Base-by-base conservation (phyloP, 53 echinoderm and acorn worm species). In the Echinarachnius parma region DNA sequence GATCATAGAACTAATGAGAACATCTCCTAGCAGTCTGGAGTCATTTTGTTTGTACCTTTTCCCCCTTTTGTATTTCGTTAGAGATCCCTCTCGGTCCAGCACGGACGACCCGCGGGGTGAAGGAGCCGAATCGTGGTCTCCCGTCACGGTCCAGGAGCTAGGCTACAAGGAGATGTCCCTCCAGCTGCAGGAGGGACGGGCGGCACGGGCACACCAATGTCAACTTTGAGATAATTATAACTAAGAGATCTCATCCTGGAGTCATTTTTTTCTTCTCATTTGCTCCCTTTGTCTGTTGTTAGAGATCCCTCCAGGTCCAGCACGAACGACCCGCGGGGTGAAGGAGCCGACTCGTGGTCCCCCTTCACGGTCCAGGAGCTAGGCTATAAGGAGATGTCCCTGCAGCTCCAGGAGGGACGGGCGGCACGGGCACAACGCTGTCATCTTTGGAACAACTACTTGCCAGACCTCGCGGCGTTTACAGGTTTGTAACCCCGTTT, bases 361-460 rank as follows among this genome's bases (percentile, higher is more conserved):
- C 3, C 33, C 14, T 91, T 59, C 53, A 55, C 83, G 5, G 57
- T 83, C 11, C 86, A 80, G 0, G 86, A 91, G 29, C 33, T 86
- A 11, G 9, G 34, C 2, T 82, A 91, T 59, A 91, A 86, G 44
- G 83, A 91, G 27, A 33, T 91, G 3, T 48, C 86, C 0, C 62
- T 48, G 5, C 59, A 60, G 14, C 64, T 91, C 56, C 14, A 23
- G 15, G 55, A 76, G 23, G 77, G 62, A 3, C 31, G 80, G 59
- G 91, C 83, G 5, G 48, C 80, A 15, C 75, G 76, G 25, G 75
- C 80, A 16, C 62, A 68, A 4, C 75, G 76, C 48, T 91, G 91
- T 21, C 79, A 80, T 46, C 64, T 86, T 19, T 91, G 91, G 91
- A 86, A 86, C 32, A 35, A 76, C 3, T 75, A 78, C 33, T 21